Evolutionary conservation across 2,797 vertebrate genomes (phyloP).

Genomic region (Coccyzus lansbergi): DNA sequence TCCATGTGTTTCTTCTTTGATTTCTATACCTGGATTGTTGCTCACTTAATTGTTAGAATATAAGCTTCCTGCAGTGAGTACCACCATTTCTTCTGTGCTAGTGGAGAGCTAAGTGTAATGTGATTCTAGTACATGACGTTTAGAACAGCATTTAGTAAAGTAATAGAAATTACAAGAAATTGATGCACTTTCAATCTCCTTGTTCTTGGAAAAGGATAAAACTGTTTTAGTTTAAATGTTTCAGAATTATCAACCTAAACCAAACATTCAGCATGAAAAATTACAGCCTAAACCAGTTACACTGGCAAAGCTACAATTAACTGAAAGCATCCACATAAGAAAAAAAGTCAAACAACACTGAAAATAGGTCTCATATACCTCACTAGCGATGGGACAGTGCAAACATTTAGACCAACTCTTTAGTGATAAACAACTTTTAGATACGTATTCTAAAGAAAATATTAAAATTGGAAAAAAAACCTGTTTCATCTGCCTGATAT

Average conservation of each 20-base stretch:
- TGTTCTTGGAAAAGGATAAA: background rate
- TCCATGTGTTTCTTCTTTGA: background rate
- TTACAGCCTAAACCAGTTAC: background rate
- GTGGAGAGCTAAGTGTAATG: background rate
- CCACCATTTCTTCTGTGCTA: background rate
- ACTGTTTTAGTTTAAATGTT: background rate
- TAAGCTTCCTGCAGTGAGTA: background rate
- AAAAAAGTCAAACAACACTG: slow-evolving; percentile 11
- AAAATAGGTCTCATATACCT: background rate
- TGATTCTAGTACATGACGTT: background rate
- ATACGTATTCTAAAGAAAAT: background rate
- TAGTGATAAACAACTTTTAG: background rate
- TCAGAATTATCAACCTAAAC: background rate
- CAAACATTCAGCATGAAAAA: background rate
- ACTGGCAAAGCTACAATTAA: background rate
- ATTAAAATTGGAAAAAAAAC: background rate
- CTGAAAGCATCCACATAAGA: background rate
- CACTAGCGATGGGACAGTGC: background rate
- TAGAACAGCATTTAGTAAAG: background rate
- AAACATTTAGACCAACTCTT: background rate
- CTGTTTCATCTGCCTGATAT: background rate
- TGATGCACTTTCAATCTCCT: background rate
- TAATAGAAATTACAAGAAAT: background rate
- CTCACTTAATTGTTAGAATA: background rate
- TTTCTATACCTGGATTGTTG: background rate